phyloP scores from a whole-genome alignment of 2,888 invertebrate genomes.

The Mythimna pallens region DNA sequence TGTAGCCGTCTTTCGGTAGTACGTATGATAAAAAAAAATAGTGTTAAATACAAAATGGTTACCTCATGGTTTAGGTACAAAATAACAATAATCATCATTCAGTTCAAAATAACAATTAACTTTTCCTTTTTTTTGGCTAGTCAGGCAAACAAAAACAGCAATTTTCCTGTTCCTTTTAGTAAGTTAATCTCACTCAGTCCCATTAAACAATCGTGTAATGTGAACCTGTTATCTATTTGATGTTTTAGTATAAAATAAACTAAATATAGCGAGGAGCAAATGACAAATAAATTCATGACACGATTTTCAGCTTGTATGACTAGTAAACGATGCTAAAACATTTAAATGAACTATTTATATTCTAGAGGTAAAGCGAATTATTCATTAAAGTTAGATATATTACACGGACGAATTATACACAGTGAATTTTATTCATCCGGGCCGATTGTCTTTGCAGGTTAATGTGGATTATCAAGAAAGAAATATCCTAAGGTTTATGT shows the following conservation, averaged over 20 bases:
- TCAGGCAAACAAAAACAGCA: background rate
- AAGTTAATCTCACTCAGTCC: background rate
- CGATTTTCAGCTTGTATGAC: conserved; percentile 49
- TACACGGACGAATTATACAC: conserved; percentile 33
- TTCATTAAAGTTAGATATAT: conserved; percentile 45
- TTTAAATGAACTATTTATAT: conserved; percentile 60
- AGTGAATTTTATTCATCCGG: conserved; percentile 12
- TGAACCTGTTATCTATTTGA: conserved; percentile 20
- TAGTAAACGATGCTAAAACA: conserved; percentile 57
- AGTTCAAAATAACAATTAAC: background rate
- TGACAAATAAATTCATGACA: conserved; percentile 53
- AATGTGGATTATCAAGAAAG: background rate
- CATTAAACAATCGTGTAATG: conserved; percentile 13
- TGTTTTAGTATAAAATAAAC: conserved; percentile 39
- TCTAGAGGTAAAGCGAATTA: conserved; percentile 59
- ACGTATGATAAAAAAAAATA: too few relatives aligned
- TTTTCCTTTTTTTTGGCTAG: background rate
- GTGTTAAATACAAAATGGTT: too few relatives aligned
- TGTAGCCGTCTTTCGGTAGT: too few relatives aligned
- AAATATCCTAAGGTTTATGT: background rate
- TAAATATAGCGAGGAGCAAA: conserved; percentile 35
- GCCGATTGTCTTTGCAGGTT: conserved; percentile 4
- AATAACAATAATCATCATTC: background rate
- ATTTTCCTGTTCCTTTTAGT: background rate
- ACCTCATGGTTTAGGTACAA: background rate